Evolutionary conservation across 2,888 invertebrate genomes (phyloP), one percentile per base, ranked within the genome.

Genomic region (Exephanes ischioxanthus): DNA sequence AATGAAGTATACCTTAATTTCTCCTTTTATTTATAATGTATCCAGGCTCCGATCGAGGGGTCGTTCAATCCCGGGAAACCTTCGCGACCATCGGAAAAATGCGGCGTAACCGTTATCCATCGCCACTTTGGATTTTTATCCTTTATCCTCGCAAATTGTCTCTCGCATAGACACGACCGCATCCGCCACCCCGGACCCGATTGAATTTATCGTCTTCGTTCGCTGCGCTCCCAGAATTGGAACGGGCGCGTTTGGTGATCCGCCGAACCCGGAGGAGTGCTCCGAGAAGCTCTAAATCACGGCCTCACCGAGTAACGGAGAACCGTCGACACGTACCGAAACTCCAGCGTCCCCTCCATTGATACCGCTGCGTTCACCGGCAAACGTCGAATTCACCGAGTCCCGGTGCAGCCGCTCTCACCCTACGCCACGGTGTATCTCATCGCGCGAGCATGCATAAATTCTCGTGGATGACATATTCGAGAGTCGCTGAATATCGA

Each of bases 141-240:
- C 83, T 71, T 41, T n/a, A 45, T 71, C 79, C 76, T 83, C 53
- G 71, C 51, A 67, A 83, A 80, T 76, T 66, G 48, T 58, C 83
- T 53, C 71, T 30, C 19, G 51, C 72, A 51, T 51, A 78, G 63
- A 45, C 76, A 16, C 51, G 58, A 33, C 70, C 53, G 33, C 67
- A 48, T 61, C 22, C 4, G 11, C 41, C 66, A 72, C 79, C 58
- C 7, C 70, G 82, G n/a, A 58, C 33, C 58, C 37, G 68, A 45
- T 79, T 80, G 71, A 83, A 83, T 85, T 83, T 85, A 85, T 85
- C 70, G 85, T 66, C 80, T 82, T 83, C 75, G 83, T 85, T 83
- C 75, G 79, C 45, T 51, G 48, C 63, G 48, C 76, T 76, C 61
- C 76, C 45, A 71, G 58, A 58, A 58, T 48, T 22, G 72, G 48